Evolutionary conservation across 2,113 vertebrate species (phyloP).

Genomic region (Zapus hudsonius): DNA sequence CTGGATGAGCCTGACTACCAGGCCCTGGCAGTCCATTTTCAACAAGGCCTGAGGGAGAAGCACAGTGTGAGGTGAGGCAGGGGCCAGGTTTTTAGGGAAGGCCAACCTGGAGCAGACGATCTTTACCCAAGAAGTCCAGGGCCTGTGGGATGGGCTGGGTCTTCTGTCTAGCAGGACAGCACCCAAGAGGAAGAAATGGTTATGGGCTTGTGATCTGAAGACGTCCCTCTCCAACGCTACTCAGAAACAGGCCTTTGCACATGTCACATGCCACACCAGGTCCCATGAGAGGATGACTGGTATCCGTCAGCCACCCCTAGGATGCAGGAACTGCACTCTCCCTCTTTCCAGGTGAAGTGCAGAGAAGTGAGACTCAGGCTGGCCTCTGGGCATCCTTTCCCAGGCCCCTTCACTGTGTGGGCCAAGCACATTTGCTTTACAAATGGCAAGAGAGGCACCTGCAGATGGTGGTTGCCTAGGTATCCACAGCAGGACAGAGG

Average conservation of each 20-base stretch:
- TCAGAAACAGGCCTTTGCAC: background rate
- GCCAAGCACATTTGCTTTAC: background rate
- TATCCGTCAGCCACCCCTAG: rapidly evolving
- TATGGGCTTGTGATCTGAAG: rapidly evolving
- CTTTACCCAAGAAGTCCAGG: rapidly evolving
- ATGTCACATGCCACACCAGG: background rate
- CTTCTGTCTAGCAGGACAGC: rapidly evolving
- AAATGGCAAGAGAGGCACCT: background rate
- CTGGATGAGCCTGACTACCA: conserved; percentile 95
- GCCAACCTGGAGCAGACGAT: rapidly evolving
- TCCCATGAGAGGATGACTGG: rapidly evolving
- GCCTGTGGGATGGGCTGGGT: rapidly evolving
- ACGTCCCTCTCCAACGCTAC: rapidly evolving
- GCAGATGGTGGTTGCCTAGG: no score
- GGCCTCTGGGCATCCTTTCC: no score
- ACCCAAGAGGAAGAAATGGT: rapidly evolving
- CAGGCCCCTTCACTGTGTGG: no score
- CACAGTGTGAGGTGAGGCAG: rapidly evolving
- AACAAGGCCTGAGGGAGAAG: conserved; percentile 89
- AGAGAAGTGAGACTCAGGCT: background rate
- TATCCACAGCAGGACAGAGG: background rate
- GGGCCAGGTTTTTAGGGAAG: rapidly evolving
- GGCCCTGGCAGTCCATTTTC: conserved; percentile 98
- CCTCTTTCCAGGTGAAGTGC: background rate
- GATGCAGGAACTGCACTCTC: background rate